Conservation (phyloP, 2,797 vertebrate genomes). For the Enteromius radiatus region DNA sequence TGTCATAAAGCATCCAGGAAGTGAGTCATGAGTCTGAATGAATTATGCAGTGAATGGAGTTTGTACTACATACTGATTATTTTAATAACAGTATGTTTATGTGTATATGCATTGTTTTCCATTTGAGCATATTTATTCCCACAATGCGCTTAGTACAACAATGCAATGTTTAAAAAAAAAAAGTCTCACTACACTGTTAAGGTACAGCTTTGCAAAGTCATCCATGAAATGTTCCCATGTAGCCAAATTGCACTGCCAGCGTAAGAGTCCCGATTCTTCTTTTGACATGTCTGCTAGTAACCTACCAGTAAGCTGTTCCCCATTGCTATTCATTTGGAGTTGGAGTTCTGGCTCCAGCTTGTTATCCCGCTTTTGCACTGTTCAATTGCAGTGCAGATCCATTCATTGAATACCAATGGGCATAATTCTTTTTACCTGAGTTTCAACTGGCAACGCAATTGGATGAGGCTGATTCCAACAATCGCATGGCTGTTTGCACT, state of each 20-base stretch:
- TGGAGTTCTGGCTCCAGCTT: constrained; percentile 58
- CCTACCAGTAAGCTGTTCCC: constrained; percentile 15
- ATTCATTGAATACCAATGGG: constrained; percentile 59
- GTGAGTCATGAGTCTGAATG: constrained; percentile 17
- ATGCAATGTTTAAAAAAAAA: background rate
- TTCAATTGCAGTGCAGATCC: constrained; percentile 56
- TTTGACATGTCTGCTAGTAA: constrained; percentile 23
- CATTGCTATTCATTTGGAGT: constrained; percentile 56
- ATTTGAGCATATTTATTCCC: background rate
- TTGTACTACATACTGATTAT: background rate
- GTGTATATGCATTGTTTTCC: background rate
- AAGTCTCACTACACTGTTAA: background rate
- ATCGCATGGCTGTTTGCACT: constrained; percentile 43
- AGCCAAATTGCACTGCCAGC: background rate
- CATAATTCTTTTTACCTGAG: constrained; percentile 47
- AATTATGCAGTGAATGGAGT: constrained; percentile 9
- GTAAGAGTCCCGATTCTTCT: constrained; percentile 3
- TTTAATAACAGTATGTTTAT: background rate
- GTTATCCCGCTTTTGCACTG: constrained; percentile 57
- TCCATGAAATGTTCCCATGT: background rate
- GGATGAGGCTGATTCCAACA: constrained; percentile 45
- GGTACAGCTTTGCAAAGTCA: background rate
- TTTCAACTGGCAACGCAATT: constrained; percentile 39
- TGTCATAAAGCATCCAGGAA: background rate
- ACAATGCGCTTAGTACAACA: background rate